Base-by-base conservation (phyloP, 2,888 invertebrate genomes). In the Sinohyriopsis cumingii region DNA sequence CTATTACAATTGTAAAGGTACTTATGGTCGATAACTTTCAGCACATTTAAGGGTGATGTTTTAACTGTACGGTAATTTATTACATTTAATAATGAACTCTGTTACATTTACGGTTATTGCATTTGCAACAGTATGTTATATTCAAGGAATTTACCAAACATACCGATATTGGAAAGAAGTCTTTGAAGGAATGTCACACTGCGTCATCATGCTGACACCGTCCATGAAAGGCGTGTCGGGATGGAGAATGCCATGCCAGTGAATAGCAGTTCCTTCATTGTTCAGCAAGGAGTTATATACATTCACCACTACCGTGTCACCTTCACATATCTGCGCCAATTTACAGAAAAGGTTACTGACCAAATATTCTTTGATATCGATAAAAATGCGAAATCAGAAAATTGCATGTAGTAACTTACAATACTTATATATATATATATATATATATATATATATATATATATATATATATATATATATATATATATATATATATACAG, bases 211-310 rank as follows among this genome's bases (percentile, higher is more conserved):
- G 19, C 78, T 67, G 56, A 82, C 84, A 0, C 87, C 87, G 71
- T 87, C 87, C 84, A 86, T 85, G 71, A 82, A 79, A 22, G 75
- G 82, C 9, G 81, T 72, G n/a, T 75, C 78, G 12, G 64, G 61
- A 76, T 87, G 86, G n/a, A 80, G 77, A 9, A 86, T 70, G 5
- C 97, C 97, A 86, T 97, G 97, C 96, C 96, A 97, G 86, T 97
- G 97, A 24, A 97, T 93, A 0, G 95, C 93, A 0, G 96, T 95
- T 24, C 94, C 94, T 87, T 96, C 95, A 0, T 94, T 94, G 86
- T 94, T 92, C 9, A 73, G 72, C 88, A 97, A 88, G 76, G 93
- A 92, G 86, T 97, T 97, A 78, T 93, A 93, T 5, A 96, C 94
- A 84, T 96, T 95, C 0, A 96, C 95, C 53, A 95, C 93, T 3